A percentile compares a stretch with the other conserved stretches of the same genome.
phyloP scores from a whole-genome alignment of 2,888 invertebrate species.

The Ctena decussata region DNA sequence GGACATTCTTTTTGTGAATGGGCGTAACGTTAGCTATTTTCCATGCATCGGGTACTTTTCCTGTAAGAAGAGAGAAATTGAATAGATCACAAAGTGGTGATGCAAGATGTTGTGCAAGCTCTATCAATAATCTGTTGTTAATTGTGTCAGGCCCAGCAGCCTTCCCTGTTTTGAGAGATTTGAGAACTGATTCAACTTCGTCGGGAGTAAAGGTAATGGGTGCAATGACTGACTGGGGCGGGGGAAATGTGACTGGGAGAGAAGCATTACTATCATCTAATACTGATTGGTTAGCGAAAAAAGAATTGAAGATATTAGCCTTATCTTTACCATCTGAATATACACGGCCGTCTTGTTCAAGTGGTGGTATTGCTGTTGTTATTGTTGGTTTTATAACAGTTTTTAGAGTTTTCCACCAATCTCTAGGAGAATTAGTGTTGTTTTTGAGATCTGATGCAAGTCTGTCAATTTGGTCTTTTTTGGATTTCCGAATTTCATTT shows the following conservation, averaged over 20 bases:
- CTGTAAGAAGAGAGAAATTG: background rate
- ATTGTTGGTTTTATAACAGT: too few relatives aligned
- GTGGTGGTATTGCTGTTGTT: too few relatives aligned
- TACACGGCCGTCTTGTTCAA: too few relatives aligned
- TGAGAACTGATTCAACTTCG: background rate
- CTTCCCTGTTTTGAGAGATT: background rate
- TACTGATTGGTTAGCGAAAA: background rate
- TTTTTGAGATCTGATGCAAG: too few relatives aligned
- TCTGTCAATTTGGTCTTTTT: too few relatives aligned
- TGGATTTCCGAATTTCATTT: too few relatives aligned
- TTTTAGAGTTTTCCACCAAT: background rate
- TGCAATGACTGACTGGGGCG: background rate
- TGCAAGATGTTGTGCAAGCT: background rate
- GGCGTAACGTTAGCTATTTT: slow-evolving; percentile 22
- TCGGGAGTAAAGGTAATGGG: background rate
- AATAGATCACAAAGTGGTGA: background rate
- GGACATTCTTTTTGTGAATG: slow-evolving; percentile 9
- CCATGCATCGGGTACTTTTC: background rate
- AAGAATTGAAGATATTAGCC: background rate
- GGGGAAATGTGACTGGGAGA: background rate
- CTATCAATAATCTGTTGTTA: slow-evolving; percentile 5
- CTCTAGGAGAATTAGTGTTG: too few relatives aligned
- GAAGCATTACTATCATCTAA: background rate
- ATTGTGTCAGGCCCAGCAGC: background rate
- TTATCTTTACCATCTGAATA: background rate